phyloP scores from a whole-genome alignment of 2,797 vertebrate genomes.

The Betta splendens region DNA sequence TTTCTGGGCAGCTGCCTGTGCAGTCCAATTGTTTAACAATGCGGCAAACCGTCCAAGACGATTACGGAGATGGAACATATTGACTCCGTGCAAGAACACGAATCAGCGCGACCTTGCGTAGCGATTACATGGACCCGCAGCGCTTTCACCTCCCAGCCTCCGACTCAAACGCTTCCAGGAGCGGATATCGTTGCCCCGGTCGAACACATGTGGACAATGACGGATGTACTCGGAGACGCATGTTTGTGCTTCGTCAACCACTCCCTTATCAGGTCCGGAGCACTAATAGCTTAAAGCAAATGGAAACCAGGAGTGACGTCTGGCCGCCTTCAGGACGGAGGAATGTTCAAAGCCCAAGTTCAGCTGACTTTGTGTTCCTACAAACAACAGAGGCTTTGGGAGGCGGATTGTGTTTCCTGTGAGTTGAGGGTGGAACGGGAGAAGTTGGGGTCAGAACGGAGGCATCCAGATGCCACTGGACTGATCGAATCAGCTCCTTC shows the following conservation, averaged over 20 bases:
- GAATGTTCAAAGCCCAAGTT: slow-evolving; percentile 55
- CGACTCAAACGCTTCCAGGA: slow-evolving; percentile 53
- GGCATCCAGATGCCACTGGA: slow-evolving; percentile 10
- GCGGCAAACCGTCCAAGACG: slow-evolving; percentile 32
- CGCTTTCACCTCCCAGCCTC: slow-evolving; percentile 49
- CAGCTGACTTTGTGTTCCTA: slow-evolving; percentile 58
- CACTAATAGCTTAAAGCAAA: slow-evolving; percentile 77
- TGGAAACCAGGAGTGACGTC: slow-evolving; percentile 76
- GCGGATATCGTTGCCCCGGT: slow-evolving; percentile 64
- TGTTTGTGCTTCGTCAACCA: slow-evolving; percentile 71
- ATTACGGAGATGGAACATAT: slow-evolving; percentile 53
- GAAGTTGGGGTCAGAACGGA: slow-evolving; percentile 39
- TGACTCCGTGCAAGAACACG: slow-evolving; percentile 38
- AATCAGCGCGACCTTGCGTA: slow-evolving; percentile 40
- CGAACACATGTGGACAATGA: slow-evolving; percentile 72
- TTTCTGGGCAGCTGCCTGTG: slow-evolving; percentile 62
- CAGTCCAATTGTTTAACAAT: slow-evolving; percentile 52
- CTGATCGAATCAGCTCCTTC: too few relatives aligned
- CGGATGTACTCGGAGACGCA: slow-evolving; percentile 70
- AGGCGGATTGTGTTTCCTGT: slow-evolving; percentile 60
- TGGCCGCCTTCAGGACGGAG: slow-evolving; percentile 59
- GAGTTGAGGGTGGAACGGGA: slow-evolving; percentile 32
- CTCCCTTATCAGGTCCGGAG: slow-evolving; percentile 76
- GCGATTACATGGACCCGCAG: slow-evolving; percentile 38
- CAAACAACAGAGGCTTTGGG: slow-evolving; percentile 33